Percentiles rank a stretch among this genome's conserved stretches.
These are phyloP conservation scores for Euzophera pinguis DNA, from an alignment of 2,888 invertebrate genomes.

Conservation along the genomic window DNA sequence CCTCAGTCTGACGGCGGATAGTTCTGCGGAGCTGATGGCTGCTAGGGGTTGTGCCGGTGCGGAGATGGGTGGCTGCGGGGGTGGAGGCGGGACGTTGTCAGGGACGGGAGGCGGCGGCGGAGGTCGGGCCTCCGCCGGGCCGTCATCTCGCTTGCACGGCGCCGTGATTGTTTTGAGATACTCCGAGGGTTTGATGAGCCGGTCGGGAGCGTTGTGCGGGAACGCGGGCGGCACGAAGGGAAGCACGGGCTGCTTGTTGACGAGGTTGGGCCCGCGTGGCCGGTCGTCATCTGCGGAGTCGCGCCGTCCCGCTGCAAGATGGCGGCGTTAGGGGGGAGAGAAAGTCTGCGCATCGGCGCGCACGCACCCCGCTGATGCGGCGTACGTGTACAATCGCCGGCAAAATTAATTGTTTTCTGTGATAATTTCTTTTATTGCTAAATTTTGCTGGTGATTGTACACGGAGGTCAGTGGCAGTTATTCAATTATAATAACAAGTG, in stretches of 20 bases:
- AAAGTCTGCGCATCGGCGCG: constrained; percentile 64
- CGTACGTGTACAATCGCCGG: constrained; percentile 20
- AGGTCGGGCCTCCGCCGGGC: constrained; percentile 79
- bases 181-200: constrained; percentile 95
- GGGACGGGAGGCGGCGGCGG: constrained; percentile 80
- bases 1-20: constrained; percentile 89
- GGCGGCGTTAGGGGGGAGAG: constrained; percentile 54
- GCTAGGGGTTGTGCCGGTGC: constrained; percentile 86
- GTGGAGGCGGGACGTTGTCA: constrained; percentile 53
- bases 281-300: constrained; percentile 74
- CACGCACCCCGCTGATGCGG: constrained; percentile 45
- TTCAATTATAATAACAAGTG: no score
- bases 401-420: constrained; percentile 13
- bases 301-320: constrained; percentile 68
- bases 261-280: constrained; percentile 82
- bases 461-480: no score
- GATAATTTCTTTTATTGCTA: neutral
- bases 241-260: constrained; percentile 91
- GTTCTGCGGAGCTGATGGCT: constrained; percentile 92
- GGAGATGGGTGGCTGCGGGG: constrained; percentile 51
- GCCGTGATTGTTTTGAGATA: constrained; percentile 91
- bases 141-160: constrained; percentile 77
- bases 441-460: constrained; percentile 3
- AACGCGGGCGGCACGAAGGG: constrained; percentile 96
- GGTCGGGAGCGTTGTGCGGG: constrained; percentile 88